phyloP scores from a whole-genome alignment of 64 coral and sea anemone genomes.

The Pocillopora verrucosa region DNA sequence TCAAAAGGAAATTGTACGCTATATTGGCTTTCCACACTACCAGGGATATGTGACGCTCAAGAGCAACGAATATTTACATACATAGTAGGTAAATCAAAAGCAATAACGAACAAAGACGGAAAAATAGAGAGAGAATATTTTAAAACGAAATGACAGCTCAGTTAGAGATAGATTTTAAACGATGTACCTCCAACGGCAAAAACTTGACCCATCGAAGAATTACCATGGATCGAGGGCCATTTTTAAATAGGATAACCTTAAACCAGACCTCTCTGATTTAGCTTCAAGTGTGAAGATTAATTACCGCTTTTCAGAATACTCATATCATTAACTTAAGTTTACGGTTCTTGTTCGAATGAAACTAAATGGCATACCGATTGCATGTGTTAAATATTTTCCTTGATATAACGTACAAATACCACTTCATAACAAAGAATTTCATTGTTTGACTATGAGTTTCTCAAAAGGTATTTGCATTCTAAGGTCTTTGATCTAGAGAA shows the following conservation, averaged over 20 bases:
- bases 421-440: neutral
- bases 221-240: too few species aligned
- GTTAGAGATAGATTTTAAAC: neutral
- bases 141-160: neutral
- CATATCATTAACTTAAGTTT: neutral
- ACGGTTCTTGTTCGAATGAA: neutral
- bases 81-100: neutral
- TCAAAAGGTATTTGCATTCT: conserved; percentile 28
- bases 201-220: neutral
- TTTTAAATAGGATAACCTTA: too few species aligned
- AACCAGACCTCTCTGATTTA: neutral
- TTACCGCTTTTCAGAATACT: neutral
- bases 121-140: neutral
- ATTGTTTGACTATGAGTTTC: conserved; percentile 1
- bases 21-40: conserved; percentile 4
- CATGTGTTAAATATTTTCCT: neutral
- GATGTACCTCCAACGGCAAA: neutral
- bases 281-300: neutral
- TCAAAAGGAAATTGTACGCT: neutral
- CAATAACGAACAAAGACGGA: neutral
- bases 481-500: conserved; percentile 10
- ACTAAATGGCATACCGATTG: neutral
- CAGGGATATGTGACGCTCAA: conserved; percentile 8
- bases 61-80: neutral
- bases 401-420: neutral